These are phyloP conservation scores for Accipiter virgatus DNA, from an alignment of 2,113 vertebrate genomes.

Conservation along the genomic window DNA sequence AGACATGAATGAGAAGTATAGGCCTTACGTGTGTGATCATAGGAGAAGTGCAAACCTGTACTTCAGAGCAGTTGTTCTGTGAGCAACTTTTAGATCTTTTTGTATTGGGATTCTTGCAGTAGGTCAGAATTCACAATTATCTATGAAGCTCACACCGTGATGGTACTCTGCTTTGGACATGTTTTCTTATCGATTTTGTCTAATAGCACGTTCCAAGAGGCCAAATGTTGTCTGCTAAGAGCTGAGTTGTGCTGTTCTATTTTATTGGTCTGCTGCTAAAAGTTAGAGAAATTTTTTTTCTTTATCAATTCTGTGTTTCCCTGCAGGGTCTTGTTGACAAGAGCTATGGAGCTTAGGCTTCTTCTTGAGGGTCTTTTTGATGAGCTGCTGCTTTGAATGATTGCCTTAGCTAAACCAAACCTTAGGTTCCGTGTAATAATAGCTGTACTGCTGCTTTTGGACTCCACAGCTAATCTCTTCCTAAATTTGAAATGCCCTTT, in stretches of 20 bases:
- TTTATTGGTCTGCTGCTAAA: not conserved
- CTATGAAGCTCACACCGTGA: not conserved
- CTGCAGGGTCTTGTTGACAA: constrained; percentile 1
- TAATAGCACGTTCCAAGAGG: not conserved
- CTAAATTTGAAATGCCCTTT: not conserved
- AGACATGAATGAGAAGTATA: not conserved
- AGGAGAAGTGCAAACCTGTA: not conserved
- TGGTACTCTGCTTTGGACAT: not conserved
- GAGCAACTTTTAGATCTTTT: not conserved
- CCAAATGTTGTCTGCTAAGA: not conserved
- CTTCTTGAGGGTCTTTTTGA: not conserved
- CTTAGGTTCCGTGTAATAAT: not conserved
- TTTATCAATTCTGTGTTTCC: not conserved
- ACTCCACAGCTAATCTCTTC: not conserved
- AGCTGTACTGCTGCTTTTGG: not conserved
- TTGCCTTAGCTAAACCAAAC: not conserved
- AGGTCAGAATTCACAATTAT: not conserved
- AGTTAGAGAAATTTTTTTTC: not conserved
- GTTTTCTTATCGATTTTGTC: not conserved
- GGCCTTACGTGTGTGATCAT: not conserved
- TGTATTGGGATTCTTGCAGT: not conserved
- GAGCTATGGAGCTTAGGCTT: not conserved
- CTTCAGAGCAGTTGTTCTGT: not conserved
- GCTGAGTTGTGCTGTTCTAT: not conserved
- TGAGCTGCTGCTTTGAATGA: constrained; percentile 4